Evolutionary conservation across 2,797 vertebrate species (phyloP), one percentile per base, ranked within the genome.

Genomic region (Meda fulgida): DNA sequence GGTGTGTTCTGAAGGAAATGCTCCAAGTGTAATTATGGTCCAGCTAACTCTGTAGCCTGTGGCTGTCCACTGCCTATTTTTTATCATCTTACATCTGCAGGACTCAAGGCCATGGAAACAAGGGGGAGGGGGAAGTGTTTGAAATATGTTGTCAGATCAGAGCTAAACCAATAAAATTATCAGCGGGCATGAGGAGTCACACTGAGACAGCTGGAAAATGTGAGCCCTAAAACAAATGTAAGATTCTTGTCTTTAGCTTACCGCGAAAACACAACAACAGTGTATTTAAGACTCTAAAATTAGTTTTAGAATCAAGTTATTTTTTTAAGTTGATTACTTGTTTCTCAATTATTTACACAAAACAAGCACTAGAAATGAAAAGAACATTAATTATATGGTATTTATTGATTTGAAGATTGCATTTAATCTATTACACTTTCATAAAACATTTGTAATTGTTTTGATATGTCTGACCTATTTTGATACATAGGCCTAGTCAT

Each of bases 11-110:
- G 60, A 66, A 84, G 84, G 78, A 88, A 86, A 83, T 81, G 73
- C 81, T 88, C 77, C 69, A 80, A 83, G 75, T 51, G 87, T 89
- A 88, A 88, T 83, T 71, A 81, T 81, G 85, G 80, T 87, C 70
- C 79, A 78, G 83, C 65, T 85, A 84, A 80, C 84, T 71, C 79
- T 81, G 72, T 81, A 69, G 63, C 86, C 82, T 26, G 21, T 29
- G 70, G 86, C 78, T 78, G 81, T 77, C 55, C 77, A 81, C 78
- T 77, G 40, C 78, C n/a, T 80, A 43, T 86, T 88, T 87, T 83
- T 86, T 53, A 80, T 70, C 63, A 78, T 13, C 13, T 36, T 72
- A 72, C 65, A 85, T 87, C 84, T 78, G 84, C 72, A 83, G 72
- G 80, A 36, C 84, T 87, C 81, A 82, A 89, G 86, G 78, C 86